Base-by-base conservation (phyloP, 2,113 vertebrate species). In the Zapornia atra region DNA sequence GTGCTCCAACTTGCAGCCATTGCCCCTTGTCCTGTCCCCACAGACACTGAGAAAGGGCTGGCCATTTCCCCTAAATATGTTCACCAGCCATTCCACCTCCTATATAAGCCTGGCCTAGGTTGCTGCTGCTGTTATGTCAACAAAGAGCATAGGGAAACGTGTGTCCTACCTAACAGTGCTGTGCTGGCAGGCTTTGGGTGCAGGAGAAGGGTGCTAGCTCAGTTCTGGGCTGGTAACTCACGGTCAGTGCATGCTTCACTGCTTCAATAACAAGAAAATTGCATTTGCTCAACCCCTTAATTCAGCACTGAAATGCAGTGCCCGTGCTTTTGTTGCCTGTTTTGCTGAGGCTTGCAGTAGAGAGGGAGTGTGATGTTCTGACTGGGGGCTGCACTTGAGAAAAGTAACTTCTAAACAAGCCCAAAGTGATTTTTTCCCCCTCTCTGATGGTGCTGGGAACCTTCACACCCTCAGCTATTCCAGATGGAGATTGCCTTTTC, bases 391-490 rank as follows among this genome's bases (percentile, higher is more conserved):
- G 54, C 6, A 4, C 65, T 68, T 51, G 24, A 36, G 75, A 66
- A 68, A 85, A 66, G 17, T 34, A 21, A 56, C 53, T 79, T 72
- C 38, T 46, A 51, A 88, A 28, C 16, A 48, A 69, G 63, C 22
- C 61, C 48, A 29, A 54, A 71, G 2, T 7, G n/a, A 28, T 10
- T 0, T 0, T 29, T 88, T 70, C 10, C 15, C 9, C 6, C 15
- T 6, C 6, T 12, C 6, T 17, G 34, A 20, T 10, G 14, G 14
- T 63, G 46, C 51, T 61, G 54, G 31, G n/a, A n/a, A n/a, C 36
- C 60, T 34, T 56, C 69, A 9, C 5, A 3, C 6, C 8, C 24
- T 36, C 19, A 24, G 38, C 20, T n/a, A 1, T 9, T 33, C 0
- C 1, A 26, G 17, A 33, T 12, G 22, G 36, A 26, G 28, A 6